Base-by-base conservation (phyloP, 2,888 invertebrate species). In the Rhagonycha lutea region DNA sequence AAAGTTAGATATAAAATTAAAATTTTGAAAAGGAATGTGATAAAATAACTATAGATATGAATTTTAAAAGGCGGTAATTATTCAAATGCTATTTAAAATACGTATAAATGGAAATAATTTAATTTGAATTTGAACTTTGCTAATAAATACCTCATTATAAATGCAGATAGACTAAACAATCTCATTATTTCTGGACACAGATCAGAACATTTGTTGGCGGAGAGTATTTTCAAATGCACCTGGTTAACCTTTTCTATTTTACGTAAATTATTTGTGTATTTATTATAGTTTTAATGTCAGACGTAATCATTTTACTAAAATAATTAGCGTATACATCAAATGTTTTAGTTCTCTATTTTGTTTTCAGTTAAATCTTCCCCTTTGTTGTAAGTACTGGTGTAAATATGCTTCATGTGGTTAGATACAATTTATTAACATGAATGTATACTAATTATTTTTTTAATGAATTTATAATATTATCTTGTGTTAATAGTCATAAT, bases 141-240 rank as follows among this genome's bases (percentile, higher is more conserved):
- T 18, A 18, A 18, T 18, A 18, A 18, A 18, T 18, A 18, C 18
- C 18, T 18, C 18, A 18, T 18, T 18, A 24, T 79, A 74, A 82
- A 83, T 80, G 83, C 82, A 80, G 82, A 83, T 83, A 84, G 84
- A 84, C 84, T 83, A 84, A 84, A 84, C 84, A 84, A 83, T 84
- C 72, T 69, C 68, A 76, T 76, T 76, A 76, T 73, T 76, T 63
- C 69, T 68, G 76, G 73, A 71, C 71, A 62, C 24, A 61, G 61
- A 68, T 78, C 73, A 74, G 72, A 82, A 83, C 82, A 76, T 81
- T 82, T 83, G 83, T 82, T 83, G 83, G 84, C 83, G 82, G 80
- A 80, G 78, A 72, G 72, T 73, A 75, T 75, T 78, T 77, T 79
- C 72, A 68, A 75, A 68, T 80, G 83, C 84, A 84, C 83, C 84